Percentiles rank a stretch among this genome's conserved stretches.
Conservation (phyloP, 2,888 invertebrate species). For the Synanthedon vespiformis region DNA sequence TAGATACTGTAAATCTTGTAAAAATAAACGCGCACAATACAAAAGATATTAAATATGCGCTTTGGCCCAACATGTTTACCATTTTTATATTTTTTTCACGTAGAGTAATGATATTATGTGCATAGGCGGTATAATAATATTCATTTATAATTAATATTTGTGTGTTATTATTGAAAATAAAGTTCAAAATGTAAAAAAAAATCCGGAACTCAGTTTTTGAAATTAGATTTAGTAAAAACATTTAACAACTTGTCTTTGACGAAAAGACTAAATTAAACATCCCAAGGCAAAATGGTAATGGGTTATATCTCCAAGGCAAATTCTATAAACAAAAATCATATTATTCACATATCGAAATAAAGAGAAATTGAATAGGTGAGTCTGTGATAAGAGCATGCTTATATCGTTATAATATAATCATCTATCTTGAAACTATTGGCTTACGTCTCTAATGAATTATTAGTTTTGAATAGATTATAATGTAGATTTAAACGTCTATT, state of each 20-base stretch:
- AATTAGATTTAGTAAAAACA: too few relatives aligned
- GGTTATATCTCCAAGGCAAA: too few relatives aligned
- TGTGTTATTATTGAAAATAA: too few relatives aligned
- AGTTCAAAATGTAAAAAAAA: too few relatives aligned
- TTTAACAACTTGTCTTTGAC: too few relatives aligned
- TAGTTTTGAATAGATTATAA: too few relatives aligned
- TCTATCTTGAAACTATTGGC: slow-evolving; percentile 18
- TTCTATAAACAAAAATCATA: background rate
- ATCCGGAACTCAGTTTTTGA: too few relatives aligned
- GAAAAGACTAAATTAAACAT: too few relatives aligned
- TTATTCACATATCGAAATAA: slow-evolving; percentile 48
- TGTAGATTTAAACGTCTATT: too few relatives aligned
- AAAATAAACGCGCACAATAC: slow-evolving; percentile 36
- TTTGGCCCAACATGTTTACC: background rate
- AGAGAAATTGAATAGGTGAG: slow-evolving; percentile 46
- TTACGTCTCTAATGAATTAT: slow-evolving; percentile 1
- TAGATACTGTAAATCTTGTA: slow-evolving; percentile 8
- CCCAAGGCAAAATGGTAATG: too few relatives aligned
- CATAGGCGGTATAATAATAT: background rate
- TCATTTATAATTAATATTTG: too few relatives aligned
- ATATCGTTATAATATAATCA: slow-evolving; percentile 43
- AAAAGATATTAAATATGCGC: background rate
- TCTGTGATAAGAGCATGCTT: slow-evolving; percentile 67
- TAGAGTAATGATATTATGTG: background rate
- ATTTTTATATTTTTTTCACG: background rate